Conservation (phyloP, 2,113 vertebrate species). For the Scartelaos histophorus region DNA sequence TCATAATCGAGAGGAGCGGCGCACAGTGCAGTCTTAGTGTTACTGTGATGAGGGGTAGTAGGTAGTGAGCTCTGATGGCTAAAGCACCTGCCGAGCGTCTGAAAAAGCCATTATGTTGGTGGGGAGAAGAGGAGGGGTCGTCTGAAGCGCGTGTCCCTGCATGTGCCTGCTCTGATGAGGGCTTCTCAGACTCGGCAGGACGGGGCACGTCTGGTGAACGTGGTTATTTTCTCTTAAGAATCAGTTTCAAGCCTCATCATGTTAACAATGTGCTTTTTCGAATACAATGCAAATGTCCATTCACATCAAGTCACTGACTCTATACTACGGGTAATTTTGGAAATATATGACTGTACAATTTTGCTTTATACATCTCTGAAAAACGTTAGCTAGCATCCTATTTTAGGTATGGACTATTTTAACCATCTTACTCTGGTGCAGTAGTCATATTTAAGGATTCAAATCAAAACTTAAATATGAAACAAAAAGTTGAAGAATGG, state of each 20-base stretch:
- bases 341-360: background rate
- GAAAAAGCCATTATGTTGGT: conserved; percentile 52
- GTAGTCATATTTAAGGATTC: too few species aligned
- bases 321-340: background rate
- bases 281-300: background rate
- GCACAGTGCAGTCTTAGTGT: conserved; percentile 11
- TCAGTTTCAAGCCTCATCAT: conserved; percentile 38
- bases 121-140: conserved; percentile 28
- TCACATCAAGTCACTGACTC: background rate
- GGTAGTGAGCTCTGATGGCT: conserved; percentile 46
- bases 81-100: conserved; percentile 61
- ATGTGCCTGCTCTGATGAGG: conserved; percentile 20
- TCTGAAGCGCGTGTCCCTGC: conserved; percentile 37
- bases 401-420: too few species aligned
- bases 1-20: conserved; percentile 41
- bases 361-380: background rate
- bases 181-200: conserved; percentile 37
- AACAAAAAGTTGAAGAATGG: background rate
- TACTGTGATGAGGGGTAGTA: conserved; percentile 13
- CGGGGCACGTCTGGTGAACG: conserved; percentile 41
- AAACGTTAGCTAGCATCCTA: background rate
- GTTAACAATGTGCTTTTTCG: conserved; percentile 16
- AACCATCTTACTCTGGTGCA: too few species aligned
- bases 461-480: background rate
- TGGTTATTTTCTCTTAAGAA: conserved; percentile 38